A percentile compares a stretch with the other conserved stretches of the same genome.
These are phyloP conservation scores for Sepiola atlantica DNA, from an alignment of 2,888 invertebrate species.

Conservation along the genomic window DNA sequence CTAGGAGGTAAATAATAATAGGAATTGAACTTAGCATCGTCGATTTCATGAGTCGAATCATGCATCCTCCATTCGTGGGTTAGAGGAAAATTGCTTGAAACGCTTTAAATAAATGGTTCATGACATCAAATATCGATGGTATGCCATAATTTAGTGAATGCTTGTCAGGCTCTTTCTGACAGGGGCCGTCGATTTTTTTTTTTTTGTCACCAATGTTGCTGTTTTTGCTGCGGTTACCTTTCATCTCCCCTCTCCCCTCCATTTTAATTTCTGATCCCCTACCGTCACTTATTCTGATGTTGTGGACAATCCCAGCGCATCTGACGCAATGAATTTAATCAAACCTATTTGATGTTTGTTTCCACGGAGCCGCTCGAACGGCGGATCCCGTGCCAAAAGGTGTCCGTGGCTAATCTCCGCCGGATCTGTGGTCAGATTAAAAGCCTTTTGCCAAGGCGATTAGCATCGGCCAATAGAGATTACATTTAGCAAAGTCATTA, in stretches of 20 bases:
- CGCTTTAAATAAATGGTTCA: no score
- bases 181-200: neutral
- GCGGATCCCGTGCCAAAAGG: neutral
- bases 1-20: no score
- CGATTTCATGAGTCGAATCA: no score
- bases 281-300: neutral
- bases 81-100: no score
- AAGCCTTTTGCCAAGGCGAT: neutral
- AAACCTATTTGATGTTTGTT: neutral
- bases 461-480: neutral
- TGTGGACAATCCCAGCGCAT: neutral
- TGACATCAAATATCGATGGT: neutral
- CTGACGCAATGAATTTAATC: neutral
- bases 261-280: neutral
- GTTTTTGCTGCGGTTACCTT: neutral
- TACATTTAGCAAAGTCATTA: conserved; percentile 1
- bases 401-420: neutral
- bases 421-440: neutral
- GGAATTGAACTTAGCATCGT: no score
- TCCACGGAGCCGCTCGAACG: neutral
- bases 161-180: neutral
- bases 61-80: no score
- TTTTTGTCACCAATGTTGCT: neutral
- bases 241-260: neutral
- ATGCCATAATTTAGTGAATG: neutral